A percentile compares a stretch with the other conserved stretches of the same genome.
Conservation (phyloP, 2,888 invertebrate species). For the Hirtodrosophila alboralis region DNA sequence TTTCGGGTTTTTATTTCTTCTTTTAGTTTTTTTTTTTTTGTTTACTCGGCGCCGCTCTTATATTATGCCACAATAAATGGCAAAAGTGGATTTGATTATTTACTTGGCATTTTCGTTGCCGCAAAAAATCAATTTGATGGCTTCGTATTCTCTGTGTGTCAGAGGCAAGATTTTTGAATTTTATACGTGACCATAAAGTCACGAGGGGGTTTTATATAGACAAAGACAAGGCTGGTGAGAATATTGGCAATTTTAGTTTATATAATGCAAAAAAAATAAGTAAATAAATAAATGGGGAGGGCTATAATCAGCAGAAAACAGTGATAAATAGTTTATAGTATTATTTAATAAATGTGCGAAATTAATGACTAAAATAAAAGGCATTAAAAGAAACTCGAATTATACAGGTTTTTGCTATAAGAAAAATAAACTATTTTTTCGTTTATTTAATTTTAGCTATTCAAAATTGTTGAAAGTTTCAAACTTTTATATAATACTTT, state of each 20-base stretch:
- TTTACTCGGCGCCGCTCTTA: constrained; percentile 55
- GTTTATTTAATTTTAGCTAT: too few species aligned
- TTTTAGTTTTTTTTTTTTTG: too few species aligned
- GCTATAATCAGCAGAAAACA: not conserved
- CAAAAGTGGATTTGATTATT: constrained; percentile 67
- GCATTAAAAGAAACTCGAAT: too few species aligned
- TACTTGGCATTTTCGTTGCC: constrained; percentile 53
- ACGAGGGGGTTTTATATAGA: constrained; percentile 6
- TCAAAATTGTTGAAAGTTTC: too few species aligned
- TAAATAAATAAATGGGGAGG: too few species aligned
- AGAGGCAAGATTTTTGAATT: constrained; percentile 33
- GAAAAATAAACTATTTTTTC: too few species aligned
- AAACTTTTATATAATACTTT: too few species aligned
- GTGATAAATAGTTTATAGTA: too few species aligned
- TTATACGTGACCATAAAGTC: constrained; percentile 51
- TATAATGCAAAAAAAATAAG: constrained; percentile 8
- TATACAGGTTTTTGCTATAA: too few species aligned
- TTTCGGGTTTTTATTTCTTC: constrained; percentile 37
- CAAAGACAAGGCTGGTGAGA: too few species aligned
- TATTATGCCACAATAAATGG: constrained; percentile 47
- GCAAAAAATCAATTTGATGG: constrained; percentile 69
- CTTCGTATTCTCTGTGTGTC: constrained; percentile 20
- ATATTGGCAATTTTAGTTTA: constrained; percentile 19
- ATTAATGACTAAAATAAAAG: too few species aligned
- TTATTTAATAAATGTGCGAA: too few species aligned